These are phyloP conservation scores for Dryas iulia DNA, from an alignment of 1,140 invertebrate genomes.

Conservation along the genomic window DNA sequence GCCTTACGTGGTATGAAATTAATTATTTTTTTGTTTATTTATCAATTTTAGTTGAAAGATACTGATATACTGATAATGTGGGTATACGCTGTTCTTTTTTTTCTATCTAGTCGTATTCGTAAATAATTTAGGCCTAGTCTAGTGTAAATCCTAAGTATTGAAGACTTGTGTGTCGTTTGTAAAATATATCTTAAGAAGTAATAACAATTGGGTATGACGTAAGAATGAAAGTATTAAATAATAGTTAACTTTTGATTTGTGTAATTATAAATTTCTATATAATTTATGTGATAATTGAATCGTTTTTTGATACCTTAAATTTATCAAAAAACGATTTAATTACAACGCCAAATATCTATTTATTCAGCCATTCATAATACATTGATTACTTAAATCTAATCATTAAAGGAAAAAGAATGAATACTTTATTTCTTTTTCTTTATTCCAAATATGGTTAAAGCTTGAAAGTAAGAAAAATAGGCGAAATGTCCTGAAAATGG, in stretches of 20 bases:
- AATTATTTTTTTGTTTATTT: conserved; percentile 54
- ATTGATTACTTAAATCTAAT: too few species aligned
- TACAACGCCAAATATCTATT: too few species aligned
- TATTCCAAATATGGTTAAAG: too few species aligned
- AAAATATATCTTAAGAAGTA: neutral
- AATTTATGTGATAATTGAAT: too few species aligned
- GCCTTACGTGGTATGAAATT: conserved; percentile 79
- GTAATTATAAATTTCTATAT: too few species aligned
- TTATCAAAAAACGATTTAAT: too few species aligned
- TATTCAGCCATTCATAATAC: too few species aligned
- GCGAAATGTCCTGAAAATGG: too few species aligned
- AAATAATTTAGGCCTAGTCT: neutral
- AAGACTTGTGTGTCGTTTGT: neutral
- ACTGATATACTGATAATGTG: conserved; percentile 9
- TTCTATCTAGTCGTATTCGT: neutral
- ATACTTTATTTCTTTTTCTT: too few species aligned
- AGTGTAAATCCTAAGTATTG: neutral
- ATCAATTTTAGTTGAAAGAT: conserved; percentile 19
- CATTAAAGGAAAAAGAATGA: too few species aligned
- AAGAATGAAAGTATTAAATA: neutral
- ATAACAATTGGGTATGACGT: neutral
- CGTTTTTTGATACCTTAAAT: too few species aligned
- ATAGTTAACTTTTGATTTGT: neutral
- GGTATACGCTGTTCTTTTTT: neutral
- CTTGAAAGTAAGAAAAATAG: too few species aligned